These are phyloP conservation scores for Biston betularia DNA, from an alignment of 2,888 invertebrate species.

Conservation along the genomic window DNA sequence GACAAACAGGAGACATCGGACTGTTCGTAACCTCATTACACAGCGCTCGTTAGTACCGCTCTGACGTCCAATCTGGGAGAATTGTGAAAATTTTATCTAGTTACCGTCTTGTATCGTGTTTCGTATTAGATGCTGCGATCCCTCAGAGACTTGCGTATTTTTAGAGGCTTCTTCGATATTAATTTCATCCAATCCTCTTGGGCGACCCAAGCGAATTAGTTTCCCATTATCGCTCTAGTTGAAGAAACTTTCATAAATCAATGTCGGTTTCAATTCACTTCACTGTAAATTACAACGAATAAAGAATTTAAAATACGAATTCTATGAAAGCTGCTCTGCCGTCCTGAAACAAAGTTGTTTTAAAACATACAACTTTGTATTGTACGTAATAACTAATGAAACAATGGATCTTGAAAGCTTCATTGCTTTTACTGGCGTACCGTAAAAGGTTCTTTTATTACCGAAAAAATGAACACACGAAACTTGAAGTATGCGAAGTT, in stretches of 20 bases:
- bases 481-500: constrained; percentile 50
- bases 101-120: constrained; percentile 44
- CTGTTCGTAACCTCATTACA: constrained; percentile 62
- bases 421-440: constrained; percentile 38
- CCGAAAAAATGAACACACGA: constrained; percentile 45
- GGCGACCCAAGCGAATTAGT: constrained; percentile 21
- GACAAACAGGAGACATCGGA: constrained; percentile 62
- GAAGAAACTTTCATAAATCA: constrained; percentile 28
- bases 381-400: constrained; percentile 29
- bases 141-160: constrained; percentile 20
- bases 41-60: constrained; percentile 56
- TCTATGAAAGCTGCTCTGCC: constrained; percentile 3
- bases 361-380: constrained; percentile 19
- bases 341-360: constrained; percentile 16
- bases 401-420: constrained; percentile 40
- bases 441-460: constrained; percentile 47
- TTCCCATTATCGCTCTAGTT: constrained; percentile 30
- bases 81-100: constrained; percentile 53
- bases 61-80: constrained; percentile 51
- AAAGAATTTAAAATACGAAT: constrained; percentile 3
- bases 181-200: constrained; percentile 23
- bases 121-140: constrained; percentile 14
- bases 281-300: constrained; percentile 9
- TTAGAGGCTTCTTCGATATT: constrained; percentile 30
- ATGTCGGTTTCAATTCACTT: constrained; percentile 19